Conservation (phyloP, 1,140 invertebrate species). For the Trachymyrmex septentrionalis region DNA sequence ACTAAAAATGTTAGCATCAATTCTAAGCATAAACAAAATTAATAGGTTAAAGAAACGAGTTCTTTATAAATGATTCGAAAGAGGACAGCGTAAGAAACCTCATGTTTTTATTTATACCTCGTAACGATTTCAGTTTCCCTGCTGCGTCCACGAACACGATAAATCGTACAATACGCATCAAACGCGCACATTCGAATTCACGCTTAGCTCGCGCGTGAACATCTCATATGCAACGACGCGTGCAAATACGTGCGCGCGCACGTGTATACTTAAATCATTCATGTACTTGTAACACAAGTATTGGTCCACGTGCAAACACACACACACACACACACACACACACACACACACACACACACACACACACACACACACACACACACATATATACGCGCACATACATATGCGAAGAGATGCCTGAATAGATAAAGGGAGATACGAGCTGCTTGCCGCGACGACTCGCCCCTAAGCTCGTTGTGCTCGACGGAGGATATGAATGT, state of each 20-base stretch:
- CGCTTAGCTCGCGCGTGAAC: background rate
- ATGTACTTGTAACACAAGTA: background rate
- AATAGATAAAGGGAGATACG: conserved; percentile 67
- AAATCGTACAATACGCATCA: conserved; percentile 13
- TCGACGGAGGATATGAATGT: conserved; percentile 59
- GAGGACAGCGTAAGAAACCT: background rate
- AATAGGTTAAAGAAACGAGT: background rate
- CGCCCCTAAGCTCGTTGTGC: conserved; percentile 36
- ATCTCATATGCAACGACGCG: conserved; percentile 16
- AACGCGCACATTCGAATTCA: conserved; percentile 20
- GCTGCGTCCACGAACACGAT: conserved; percentile 24
- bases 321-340: too few relatives aligned
- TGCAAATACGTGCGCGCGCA: conserved; percentile 27
- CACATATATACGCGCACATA: background rate
- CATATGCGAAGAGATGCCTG: conserved; percentile 18
- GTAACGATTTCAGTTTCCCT: conserved; percentile 64
- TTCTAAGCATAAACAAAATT: background rate
- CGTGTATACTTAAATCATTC: conserved; percentile 14
- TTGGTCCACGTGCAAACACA: background rate
- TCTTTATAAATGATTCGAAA: background rate
- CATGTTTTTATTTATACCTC: conserved; percentile 66
- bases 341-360: too few relatives aligned
- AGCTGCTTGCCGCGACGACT: conserved; percentile 26
- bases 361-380: too few relatives aligned
- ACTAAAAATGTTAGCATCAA: conserved; percentile 5